A percentile compares a stretch with the other conserved stretches of the same genome.
These are phyloP conservation scores for Acanthococcus lagerstroemiae DNA, from an alignment of 2,888 invertebrate species.

Conservation along the genomic window DNA sequence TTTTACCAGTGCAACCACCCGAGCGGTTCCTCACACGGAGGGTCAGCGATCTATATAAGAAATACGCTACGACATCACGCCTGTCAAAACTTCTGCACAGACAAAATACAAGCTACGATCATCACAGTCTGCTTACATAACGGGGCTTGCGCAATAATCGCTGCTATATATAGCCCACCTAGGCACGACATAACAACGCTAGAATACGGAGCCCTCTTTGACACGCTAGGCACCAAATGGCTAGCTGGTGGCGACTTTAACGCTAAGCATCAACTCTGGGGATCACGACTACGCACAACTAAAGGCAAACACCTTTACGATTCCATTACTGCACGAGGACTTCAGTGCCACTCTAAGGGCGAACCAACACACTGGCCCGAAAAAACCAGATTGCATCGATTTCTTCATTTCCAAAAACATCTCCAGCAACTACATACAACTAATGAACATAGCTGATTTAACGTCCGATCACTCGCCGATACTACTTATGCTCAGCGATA, in stretches of 20 bases:
- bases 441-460: neutral
- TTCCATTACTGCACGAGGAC: neutral
- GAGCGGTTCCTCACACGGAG: neutral
- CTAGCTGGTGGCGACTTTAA: slow-evolving; percentile 12
- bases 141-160: neutral
- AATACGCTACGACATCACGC: neutral
- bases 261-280: slow-evolving; percentile 2
- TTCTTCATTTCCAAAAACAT: slow-evolving; percentile 35
- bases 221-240: neutral
- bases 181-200: neutral
- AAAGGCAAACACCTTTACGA: slow-evolving; percentile 15
- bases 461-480: slow-evolving; percentile 25
- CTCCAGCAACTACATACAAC: neutral
- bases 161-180: slow-evolving; percentile 15
- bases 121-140: neutral
- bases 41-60: neutral
- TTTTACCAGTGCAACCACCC: neutral
- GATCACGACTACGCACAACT: slow-evolving; percentile 1
- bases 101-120: neutral
- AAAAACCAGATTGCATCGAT: slow-evolving; percentile 37
- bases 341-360: slow-evolving; percentile 31
- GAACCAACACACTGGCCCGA: slow-evolving; percentile 37
- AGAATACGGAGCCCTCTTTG: neutral
- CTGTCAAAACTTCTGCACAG: neutral
- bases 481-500: slow-evolving; percentile 1